These are phyloP conservation scores for Lasioglossum oenotherae DNA, from an alignment of 2,888 invertebrate species.

Conservation along the genomic window DNA sequence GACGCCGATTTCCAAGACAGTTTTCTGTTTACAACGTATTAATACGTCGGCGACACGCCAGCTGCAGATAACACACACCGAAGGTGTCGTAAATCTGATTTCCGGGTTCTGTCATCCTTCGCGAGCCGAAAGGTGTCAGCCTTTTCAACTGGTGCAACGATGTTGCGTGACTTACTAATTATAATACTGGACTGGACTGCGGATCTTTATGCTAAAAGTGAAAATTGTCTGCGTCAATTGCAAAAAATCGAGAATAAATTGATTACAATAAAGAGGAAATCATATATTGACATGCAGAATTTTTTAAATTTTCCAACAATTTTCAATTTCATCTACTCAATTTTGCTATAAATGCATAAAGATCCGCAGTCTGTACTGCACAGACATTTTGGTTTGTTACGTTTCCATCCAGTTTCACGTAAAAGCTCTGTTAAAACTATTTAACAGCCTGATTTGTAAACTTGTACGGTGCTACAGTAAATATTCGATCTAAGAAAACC, in stretches of 20 bases:
- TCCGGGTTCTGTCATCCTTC: not conserved
- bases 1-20: not conserved
- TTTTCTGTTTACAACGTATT: constrained; percentile 3
- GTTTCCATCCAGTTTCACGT: not conserved
- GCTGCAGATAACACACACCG: not conserved
- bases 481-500: too few relatives aligned
- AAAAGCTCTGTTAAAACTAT: not conserved
- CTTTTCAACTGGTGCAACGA: not conserved
- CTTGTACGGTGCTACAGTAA: not conserved
- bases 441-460: not conserved
- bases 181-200: not conserved
- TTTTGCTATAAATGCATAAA: too few relatives aligned
- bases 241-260: too few relatives aligned
- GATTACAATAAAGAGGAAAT: too few relatives aligned
- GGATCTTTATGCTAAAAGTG: too few relatives aligned
- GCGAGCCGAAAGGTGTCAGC: not conserved
- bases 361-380: not conserved
- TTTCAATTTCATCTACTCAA: too few relatives aligned
- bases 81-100: not conserved
- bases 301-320: too few relatives aligned
- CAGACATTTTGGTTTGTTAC: not conserved
- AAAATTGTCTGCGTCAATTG: too few relatives aligned
- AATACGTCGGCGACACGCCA: constrained; percentile 15
- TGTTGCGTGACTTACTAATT: not conserved
- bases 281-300: too few relatives aligned